phyloP scores from a whole-genome alignment of 1,140 invertebrate species.

The Dendrolimus punctatus region DNA sequence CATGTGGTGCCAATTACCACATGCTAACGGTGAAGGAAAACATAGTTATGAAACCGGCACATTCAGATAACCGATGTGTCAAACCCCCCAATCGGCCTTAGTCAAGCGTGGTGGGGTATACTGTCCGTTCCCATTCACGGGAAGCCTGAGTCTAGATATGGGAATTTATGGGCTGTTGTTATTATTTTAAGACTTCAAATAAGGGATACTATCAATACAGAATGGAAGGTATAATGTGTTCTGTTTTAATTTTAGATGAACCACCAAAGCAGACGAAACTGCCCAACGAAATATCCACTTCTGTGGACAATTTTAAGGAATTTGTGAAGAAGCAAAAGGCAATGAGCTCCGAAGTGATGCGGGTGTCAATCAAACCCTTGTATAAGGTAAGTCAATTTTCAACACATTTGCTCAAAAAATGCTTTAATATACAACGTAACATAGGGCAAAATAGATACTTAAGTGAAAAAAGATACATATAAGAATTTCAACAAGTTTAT shows the following conservation, averaged over 20 bases:
- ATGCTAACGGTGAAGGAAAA: too few relatives aligned
- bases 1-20: too few relatives aligned
- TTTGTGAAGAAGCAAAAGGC: slow-evolving; percentile 89
- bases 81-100: too few relatives aligned
- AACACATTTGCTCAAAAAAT: too few relatives aligned
- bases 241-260: slow-evolving; percentile 33
- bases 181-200: too few relatives aligned
- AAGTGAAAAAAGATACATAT: neutral
- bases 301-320: slow-evolving; percentile 77
- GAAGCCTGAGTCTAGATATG: too few relatives aligned
- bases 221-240: neutral
- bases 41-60: too few relatives aligned
- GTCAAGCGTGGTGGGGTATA: too few relatives aligned
- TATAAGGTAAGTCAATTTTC: slow-evolving; percentile 66
- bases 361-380: slow-evolving; percentile 79
- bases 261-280: slow-evolving; percentile 67
- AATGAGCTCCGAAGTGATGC: slow-evolving; percentile 85
- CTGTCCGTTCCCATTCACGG: neutral
- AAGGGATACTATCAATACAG: too few relatives aligned
- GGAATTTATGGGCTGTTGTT: too few relatives aligned
- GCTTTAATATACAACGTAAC: too few relatives aligned
- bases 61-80: too few relatives aligned
- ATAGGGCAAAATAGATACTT: neutral
- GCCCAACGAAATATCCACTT: slow-evolving; percentile 79
- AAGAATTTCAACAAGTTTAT: neutral